These are phyloP conservation scores for Gortyna flavago DNA, from an alignment of 2,888 invertebrate genomes.

Conservation along the genomic window DNA sequence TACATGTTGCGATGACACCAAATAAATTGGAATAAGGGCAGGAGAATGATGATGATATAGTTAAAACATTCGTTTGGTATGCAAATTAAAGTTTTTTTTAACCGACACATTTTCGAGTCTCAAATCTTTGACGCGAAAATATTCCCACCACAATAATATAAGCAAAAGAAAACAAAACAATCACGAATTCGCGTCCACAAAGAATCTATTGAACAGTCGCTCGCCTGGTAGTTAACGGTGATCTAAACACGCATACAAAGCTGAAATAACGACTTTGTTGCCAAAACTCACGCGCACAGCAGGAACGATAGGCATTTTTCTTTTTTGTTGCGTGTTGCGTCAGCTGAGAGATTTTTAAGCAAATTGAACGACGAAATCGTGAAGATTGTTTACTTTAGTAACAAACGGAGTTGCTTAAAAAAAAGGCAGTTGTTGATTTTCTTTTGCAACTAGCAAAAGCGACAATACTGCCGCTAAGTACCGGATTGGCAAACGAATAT, in stretches of 20 bases:
- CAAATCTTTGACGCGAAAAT: not conserved
- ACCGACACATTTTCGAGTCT: not conserved
- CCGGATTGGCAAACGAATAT: not conserved
- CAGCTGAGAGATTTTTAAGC: conserved; percentile 2
- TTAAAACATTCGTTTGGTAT: not conserved
- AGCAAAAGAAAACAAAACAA: conserved; percentile 27
- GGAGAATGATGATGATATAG: not conserved
- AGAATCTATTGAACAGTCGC: conserved; percentile 46
- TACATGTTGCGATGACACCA: no score
- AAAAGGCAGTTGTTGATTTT: not conserved
- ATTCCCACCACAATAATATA: conserved; percentile 9
- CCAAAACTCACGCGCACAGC: conserved; percentile 59
- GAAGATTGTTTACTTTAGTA: conserved; percentile 19
- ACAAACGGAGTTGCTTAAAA: not conserved
- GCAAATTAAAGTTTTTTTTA: not conserved
- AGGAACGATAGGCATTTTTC: conserved; percentile 35
- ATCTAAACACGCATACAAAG: conserved; percentile 53
- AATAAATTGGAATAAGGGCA: not conserved
- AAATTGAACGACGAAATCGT: conserved; percentile 25
- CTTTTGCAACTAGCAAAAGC: not conserved
- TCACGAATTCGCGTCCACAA: conserved; percentile 13
- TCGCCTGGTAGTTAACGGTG: conserved; percentile 8
- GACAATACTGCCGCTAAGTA: not conserved
- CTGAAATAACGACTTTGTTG: conserved; percentile 50
- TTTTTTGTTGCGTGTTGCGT: conserved; percentile 9